Evolutionary conservation across 2,797 vertebrate species (phyloP).

Genomic region (Coreius guichenoti): DNA sequence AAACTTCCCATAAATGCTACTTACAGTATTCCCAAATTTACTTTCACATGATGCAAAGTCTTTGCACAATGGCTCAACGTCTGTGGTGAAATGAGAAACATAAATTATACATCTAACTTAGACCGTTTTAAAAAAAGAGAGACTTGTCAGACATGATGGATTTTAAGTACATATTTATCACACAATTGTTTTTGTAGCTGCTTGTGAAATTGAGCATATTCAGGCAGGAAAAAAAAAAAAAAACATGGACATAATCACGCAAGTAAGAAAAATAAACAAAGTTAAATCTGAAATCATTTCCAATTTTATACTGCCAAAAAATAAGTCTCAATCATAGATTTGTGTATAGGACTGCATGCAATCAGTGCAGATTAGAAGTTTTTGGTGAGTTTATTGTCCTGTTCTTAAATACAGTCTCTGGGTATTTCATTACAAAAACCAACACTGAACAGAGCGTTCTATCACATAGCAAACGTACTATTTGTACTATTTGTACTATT

Average conservation of each 20-base stretch:
- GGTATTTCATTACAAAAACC: neutral
- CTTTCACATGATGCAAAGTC: slow-evolving; percentile 60
- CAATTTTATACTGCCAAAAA: neutral
- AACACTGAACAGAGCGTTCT: neutral
- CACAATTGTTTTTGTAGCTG: slow-evolving; percentile 57
- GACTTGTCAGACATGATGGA: slow-evolving; percentile 67
- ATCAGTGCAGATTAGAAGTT: neutral
- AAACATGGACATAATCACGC: slow-evolving; percentile 56
- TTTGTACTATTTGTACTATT: too few relatives aligned
- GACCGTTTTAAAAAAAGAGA: slow-evolving; percentile 64
- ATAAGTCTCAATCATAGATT: neutral
- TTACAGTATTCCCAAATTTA: slow-evolving; percentile 55
- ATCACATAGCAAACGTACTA: neutral
- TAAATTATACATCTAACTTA: slow-evolving; percentile 65
- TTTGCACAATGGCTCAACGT: slow-evolving; percentile 62
- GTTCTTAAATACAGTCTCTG: neutral
- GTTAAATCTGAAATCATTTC: slow-evolving; percentile 30
- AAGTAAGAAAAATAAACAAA: slow-evolving; percentile 51
- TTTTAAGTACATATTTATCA: slow-evolving; percentile 55
- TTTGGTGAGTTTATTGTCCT: neutral
- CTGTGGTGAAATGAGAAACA: slow-evolving; percentile 62
- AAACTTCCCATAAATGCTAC: slow-evolving; percentile 33
- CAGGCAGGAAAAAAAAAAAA: slow-evolving; percentile 44
- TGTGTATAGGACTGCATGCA: neutral
- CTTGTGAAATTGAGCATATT: slow-evolving; percentile 60